These are phyloP conservation scores for Microplitis mediator DNA, from an alignment of 1,140 invertebrate genomes.

Conservation along the genomic window DNA sequence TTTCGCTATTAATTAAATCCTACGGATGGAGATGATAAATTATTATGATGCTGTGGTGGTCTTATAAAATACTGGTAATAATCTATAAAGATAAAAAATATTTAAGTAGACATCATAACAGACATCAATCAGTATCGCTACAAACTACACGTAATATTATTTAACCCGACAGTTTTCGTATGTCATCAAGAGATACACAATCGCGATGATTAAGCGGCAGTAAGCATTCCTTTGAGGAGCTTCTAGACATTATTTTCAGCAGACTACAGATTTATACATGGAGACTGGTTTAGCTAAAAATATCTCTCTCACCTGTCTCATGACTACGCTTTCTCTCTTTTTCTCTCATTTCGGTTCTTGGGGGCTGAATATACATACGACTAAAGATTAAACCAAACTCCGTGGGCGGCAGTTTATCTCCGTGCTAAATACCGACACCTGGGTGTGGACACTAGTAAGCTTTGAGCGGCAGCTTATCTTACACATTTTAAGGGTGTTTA, in stretches of 20 bases:
- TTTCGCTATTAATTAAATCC: too few species aligned
- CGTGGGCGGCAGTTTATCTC: background rate
- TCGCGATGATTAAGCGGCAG: background rate
- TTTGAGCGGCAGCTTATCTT: background rate
- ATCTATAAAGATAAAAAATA: too few species aligned
- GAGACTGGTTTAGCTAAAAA: background rate
- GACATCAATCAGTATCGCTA: too few species aligned
- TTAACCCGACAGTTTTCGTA: too few species aligned
- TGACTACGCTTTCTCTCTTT: background rate
- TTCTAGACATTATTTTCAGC: background rate
- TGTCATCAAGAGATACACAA: background rate
- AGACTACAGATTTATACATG: background rate
- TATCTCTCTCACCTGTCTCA: background rate
- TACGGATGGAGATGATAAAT: too few species aligned
- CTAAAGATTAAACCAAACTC: background rate
- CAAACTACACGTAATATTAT: too few species aligned
- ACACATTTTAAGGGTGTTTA: background rate
- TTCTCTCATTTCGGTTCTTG: too few species aligned
- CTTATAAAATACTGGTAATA: too few species aligned
- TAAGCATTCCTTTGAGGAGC: background rate
- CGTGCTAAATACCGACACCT: conserved; percentile 4
- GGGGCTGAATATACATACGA: too few species aligned
- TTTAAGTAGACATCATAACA: too few species aligned
- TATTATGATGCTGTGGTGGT: too few species aligned
- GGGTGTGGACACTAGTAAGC: background rate